Evolutionary conservation across 2,113 vertebrate genomes (phyloP).

Genomic region (Silurus asotus): DNA sequence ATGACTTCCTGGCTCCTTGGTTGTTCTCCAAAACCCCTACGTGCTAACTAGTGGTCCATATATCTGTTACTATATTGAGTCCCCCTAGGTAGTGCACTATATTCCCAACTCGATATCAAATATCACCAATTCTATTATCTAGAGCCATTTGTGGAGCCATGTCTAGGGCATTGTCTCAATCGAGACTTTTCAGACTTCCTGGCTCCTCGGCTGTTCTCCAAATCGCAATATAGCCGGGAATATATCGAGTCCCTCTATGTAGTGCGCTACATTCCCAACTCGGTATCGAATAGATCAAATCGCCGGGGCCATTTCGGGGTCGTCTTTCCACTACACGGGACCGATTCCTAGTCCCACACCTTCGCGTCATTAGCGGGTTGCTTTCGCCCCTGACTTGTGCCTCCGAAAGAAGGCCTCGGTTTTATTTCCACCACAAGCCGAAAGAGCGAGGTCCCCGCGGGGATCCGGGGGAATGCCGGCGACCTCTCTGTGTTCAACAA

Average conservation of each 20-base stretch:
- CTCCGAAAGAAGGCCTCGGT: slow-evolving; percentile 13
- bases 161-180: too few relatives aligned
- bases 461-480: slow-evolving; percentile 28
- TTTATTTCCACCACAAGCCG: slow-evolving; percentile 16
- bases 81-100: not conserved
- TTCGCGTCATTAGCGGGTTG: not conserved
- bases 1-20: not conserved
- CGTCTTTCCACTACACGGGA: too few relatives aligned
- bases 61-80: not conserved
- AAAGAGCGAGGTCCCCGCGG: not conserved
- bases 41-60: not conserved
- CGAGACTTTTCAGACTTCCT: too few relatives aligned
- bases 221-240: too few relatives aligned
- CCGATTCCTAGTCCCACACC: too few relatives aligned
- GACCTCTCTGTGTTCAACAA: slow-evolving; percentile 42
- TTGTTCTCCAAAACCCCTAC: not conserved
- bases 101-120: not conserved
- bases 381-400: not conserved
- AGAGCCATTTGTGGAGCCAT: too few relatives aligned
- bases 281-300: too few relatives aligned
- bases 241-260: too few relatives aligned
- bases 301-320: too few relatives aligned
- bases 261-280: too few relatives aligned
- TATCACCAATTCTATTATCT: too few relatives aligned
- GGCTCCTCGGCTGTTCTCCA: too few relatives aligned